Evolutionary conservation across 2,113 vertebrate genomes (phyloP), one percentile per base, ranked within the genome.

Genomic region (Calyptommatus sinebrachiatus): DNA sequence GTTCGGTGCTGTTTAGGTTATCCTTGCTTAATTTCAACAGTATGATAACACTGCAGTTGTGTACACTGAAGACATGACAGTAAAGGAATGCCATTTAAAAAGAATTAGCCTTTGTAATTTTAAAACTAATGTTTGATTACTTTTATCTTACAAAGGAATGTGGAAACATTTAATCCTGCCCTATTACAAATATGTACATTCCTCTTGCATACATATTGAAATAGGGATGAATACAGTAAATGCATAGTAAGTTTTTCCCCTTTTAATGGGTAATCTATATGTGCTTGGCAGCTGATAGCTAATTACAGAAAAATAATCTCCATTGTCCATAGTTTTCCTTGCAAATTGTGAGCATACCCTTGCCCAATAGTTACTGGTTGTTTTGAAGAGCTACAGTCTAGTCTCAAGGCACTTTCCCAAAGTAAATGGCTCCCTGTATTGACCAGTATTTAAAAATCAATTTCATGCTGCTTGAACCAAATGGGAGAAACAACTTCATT

Each of bases 371-470:
- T 69, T 11, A 20, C 22, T 67, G 31, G 50, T 16, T 68, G 6
- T 61, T 67, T 68, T 81, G 18, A 45, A 73, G 31, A 48, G n/a
- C 21, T 81, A 73, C 20, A 76, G 50, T 14, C 21, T 76, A 53
- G n/a, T 21, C 65, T 69, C 53, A 81, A 70, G 72, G 72, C 53
- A 57, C 18, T 57, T 57, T 11, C 73, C 62, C 57, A 81, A 62
- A 50, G 72, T 53, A 70, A 48, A 81, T 61, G n/a, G 50, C 28
- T 78, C 61, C 26, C 31, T 12, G 7, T 61, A 72, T 72, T 41
- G 26, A 8, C 12, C 12, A 71, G n/a, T 61, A 45, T 7, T 60
- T 66, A 28, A 68, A 67, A 68, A 21, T 11, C n/a, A 73, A 5
- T 72, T 65, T 53, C 48, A 68, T 68, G 18, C 26, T 50, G 8